A percentile compares a stretch with the other conserved stretches of the same genome.
Evolutionary conservation across 2,797 vertebrate genomes (phyloP).

Genomic region (Austrolebias charrua): DNA sequence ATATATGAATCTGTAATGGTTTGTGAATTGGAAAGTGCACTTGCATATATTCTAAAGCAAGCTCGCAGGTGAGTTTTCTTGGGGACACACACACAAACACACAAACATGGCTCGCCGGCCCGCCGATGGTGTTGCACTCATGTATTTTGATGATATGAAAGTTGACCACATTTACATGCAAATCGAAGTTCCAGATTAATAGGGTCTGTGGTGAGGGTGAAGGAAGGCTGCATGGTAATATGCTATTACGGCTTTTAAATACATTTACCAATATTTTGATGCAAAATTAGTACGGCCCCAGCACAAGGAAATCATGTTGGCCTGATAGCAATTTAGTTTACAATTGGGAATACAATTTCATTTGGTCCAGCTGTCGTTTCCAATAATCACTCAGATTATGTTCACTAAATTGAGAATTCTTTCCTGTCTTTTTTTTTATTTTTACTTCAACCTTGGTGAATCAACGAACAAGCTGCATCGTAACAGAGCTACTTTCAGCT

Average conservation of each 20-base stretch:
- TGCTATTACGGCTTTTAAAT: conserved; percentile 99
- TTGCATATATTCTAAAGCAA: conserved; percentile 46
- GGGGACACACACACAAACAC: conserved; percentile 34
- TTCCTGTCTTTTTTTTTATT: conserved; percentile 31
- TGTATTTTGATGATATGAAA: conserved; percentile 99
- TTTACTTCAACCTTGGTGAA: conserved; percentile 68
- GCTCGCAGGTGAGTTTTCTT: conserved; percentile 26
- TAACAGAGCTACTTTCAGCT: conserved; percentile 68
- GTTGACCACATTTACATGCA: conserved; percentile 99
- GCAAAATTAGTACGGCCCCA: conserved; percentile 93
- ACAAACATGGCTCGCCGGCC: conserved; percentile 45
- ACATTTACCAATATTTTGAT: conserved; percentile 97
- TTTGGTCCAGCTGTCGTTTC: conserved; percentile 99
- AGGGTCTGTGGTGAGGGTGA: conserved; percentile 83
- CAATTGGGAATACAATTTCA: conserved; percentile 99
- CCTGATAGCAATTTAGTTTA: conserved; percentile 99
- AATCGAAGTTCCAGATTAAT: conserved; percentile 99
- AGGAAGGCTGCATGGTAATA: conserved; percentile 94
- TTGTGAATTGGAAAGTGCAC: conserved; percentile 47
- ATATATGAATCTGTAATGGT: conserved; percentile 44
- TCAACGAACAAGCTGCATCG: conserved; percentile 80
- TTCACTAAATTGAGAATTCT: conserved; percentile 93
- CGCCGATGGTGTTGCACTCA: conserved; percentile 79
- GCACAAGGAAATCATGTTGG: conserved; percentile 95
- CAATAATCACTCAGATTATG: conserved; percentile 94